These are phyloP conservation scores for Leptodactylus fuscus DNA, from an alignment of 2,113 vertebrate genomes.

Conservation along the genomic window DNA sequence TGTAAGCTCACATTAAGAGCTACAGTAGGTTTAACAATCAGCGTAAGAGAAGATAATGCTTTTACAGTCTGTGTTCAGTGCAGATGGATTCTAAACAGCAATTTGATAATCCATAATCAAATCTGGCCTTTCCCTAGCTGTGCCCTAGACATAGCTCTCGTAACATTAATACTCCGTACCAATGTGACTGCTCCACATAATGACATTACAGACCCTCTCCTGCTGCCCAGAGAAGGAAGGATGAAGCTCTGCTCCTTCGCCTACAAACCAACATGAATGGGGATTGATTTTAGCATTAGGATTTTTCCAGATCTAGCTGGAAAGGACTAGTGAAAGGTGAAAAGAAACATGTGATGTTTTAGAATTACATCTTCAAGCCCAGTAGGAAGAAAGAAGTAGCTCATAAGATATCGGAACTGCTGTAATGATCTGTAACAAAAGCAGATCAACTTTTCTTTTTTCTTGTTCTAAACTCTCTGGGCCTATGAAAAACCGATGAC, in stretches of 20 bases:
- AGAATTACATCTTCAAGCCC: neutral
- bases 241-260: neutral
- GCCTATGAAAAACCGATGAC: too few relatives aligned
- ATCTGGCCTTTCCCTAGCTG: slow-evolving; percentile 50
- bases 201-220: slow-evolving; percentile 42
- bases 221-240: slow-evolving; percentile 9
- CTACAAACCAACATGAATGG: slow-evolving; percentile 29
- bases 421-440: too few relatives aligned
- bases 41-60: slow-evolving; percentile 55
- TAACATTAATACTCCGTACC: slow-evolving; percentile 34
- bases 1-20: slow-evolving; percentile 59
- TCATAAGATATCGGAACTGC: neutral
- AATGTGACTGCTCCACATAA: slow-evolving; percentile 13
- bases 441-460: too few relatives aligned
- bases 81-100: slow-evolving; percentile 59
- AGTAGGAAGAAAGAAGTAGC: neutral
- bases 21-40: slow-evolving; percentile 57
- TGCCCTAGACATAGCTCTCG: slow-evolving; percentile 41
- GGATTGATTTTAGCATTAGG: slow-evolving; percentile 51
- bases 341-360: neutral
- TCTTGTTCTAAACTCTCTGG: too few relatives aligned
- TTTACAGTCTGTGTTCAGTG: slow-evolving; percentile 54
- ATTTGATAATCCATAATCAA: slow-evolving; percentile 61
- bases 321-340: neutral
- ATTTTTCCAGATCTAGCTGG: slow-evolving; percentile 22